Base-by-base conservation (phyloP, 2,888 invertebrate species). In the Plagodis pulveraria region DNA sequence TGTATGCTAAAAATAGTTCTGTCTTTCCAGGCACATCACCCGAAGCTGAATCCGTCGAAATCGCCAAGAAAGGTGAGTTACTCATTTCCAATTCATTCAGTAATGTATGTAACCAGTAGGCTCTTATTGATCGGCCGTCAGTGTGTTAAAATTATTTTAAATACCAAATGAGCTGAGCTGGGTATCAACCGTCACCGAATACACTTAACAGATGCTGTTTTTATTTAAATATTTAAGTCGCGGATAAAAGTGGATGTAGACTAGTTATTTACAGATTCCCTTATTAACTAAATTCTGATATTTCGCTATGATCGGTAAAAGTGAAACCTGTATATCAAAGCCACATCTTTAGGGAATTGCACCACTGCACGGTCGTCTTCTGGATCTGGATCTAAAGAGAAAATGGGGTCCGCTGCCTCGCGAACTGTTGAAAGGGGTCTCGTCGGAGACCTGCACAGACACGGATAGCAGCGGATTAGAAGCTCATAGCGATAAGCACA, bases 1-100 rank as follows among this genome's bases (percentile, higher is more conserved):
- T 22, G 22, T 22, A 22, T 22, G 22, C 22, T 35, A 5, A 36
- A 45, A 47, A 0, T 43, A 44, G 42, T 46, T 76, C 58, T 67
- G 54, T 82, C 83, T 78, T 89, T 90, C 48, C 86, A 91, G 91
- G 86, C 72, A 83, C 86, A 66, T 81, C 91, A 50, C 89, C 87
- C 63, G 91, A 89, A 72, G 79, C 83, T 51, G 91, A 89, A 74
- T 63, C 87, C 69, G 74, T 70, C 73, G 91, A 91, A 75, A 85
- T 80, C 77, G 87, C 74, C 73, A 89, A 91, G 77, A 91, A 91
- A 91, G 91, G 91, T 91, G 87, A 70, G 64, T 52, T 66, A 56
- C 65, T 72, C 58, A 38, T 44, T 41, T 61, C 52, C 56, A 68
- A n/a, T 73, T 72, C 63, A 67, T 12, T 56, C 32, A 50, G 54